Evolutionary conservation across 2,888 invertebrate species (phyloP), one percentile per base, ranked within the genome.

Genomic region (Callyntrura sp.): DNA sequence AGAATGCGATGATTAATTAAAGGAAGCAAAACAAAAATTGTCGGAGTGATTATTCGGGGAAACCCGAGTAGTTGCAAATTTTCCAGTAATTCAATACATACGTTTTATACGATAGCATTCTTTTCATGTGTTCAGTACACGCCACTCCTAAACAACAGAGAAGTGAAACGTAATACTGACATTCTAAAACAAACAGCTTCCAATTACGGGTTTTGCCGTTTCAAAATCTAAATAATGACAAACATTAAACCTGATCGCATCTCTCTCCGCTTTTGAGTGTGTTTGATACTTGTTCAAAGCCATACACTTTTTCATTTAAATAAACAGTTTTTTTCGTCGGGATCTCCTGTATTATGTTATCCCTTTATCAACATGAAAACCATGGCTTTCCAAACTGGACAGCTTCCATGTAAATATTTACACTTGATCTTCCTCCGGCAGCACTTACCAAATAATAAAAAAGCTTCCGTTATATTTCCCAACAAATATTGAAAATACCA

Each of bases 371-470:
- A 28, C 28, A 62, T 4, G 12, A 25, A 28, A 28, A 28, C 11
- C 28, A 62, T 4, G n/a, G 12, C 9, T 28, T 62, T 62, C 28
- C 28, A 28, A 62, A 68, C 68, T 43, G 68, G 17, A 35, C 68
- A 68, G n/a, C 43, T 23, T 17, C 68, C 17, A n/a, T 73, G 70
- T 73, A 73, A 73, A 73, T 73, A 73, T 68, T 68, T 28, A 68
- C 68, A 68, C 43, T 68, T 68, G 12, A 68, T 68, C 57, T 43
- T 68, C 65, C 28, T 65, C 60, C 12, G 43, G 35, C 20, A 45
- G 17, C 48, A 5, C 6, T 17, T 14, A 62, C 23, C 9, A 62
- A 65, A 68, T 28, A 73, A 68, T 1, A 43, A 35, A 68, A 14
- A 43, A 35, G 6, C 8, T 68, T 17, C 68, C 14, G 9, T 43